Percentiles rank a stretch among this genome's conserved stretches.
Conservation (phyloP, 2,888 invertebrate genomes). For the Syrista parreyssii region DNA sequence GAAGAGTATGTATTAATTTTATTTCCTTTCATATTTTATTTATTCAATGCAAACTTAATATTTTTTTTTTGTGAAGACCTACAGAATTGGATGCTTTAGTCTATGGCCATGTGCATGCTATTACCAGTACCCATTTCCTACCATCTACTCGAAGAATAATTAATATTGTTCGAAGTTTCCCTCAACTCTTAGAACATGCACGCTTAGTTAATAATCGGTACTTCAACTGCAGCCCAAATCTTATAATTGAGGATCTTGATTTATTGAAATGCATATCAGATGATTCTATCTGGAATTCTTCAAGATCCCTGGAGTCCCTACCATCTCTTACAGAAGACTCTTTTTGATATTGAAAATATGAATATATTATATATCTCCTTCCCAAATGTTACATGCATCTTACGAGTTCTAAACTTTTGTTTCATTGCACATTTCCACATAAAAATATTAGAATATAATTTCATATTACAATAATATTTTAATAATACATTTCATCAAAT, state of each 20-base stretch:
- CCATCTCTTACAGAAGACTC: slow-evolving; percentile 40
- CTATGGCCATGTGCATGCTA: slow-evolving; percentile 73
- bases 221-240: slow-evolving; percentile 28
- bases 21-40: slow-evolving; percentile 13
- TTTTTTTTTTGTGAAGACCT: slow-evolving; percentile 67
- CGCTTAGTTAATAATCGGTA: slow-evolving; percentile 39
- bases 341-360: slow-evolving; percentile 11
- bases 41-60: neutral
- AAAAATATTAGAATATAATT: too few species aligned
- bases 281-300: slow-evolving; percentile 43
- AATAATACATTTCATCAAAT: too few species aligned
- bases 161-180: slow-evolving; percentile 65
- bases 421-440: too few species aligned
- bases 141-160: slow-evolving; percentile 52
- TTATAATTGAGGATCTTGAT: slow-evolving; percentile 38
- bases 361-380: neutral
- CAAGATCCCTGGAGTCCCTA: slow-evolving; percentile 37
- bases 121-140: slow-evolving; percentile 65
- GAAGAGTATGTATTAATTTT: slow-evolving; percentile 71
- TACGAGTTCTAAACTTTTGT: too few species aligned
- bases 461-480: neutral
- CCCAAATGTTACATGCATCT: neutral
- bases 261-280: slow-evolving; percentile 36
- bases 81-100: slow-evolving; percentile 84
- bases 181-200: slow-evolving; percentile 61